Evolutionary conservation across 2,113 vertebrate genomes (phyloP).

Genomic region (Furnarius figulus): DNA sequence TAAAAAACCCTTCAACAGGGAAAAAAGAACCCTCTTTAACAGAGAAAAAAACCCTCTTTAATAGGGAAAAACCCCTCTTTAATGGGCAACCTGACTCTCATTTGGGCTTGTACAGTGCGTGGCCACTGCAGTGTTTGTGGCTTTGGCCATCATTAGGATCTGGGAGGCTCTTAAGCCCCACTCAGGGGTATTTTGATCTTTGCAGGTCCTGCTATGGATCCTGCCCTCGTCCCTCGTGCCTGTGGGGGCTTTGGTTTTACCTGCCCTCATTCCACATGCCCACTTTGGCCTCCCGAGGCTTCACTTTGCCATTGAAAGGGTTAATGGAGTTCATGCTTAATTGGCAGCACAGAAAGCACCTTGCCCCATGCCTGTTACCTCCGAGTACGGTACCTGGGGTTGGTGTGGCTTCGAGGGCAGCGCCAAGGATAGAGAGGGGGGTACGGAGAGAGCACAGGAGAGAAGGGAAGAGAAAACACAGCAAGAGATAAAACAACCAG

Average conservation of each 20-base stretch:
- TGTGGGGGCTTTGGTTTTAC: not conserved
- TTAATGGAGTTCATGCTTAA: conserved; percentile 45
- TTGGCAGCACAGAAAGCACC: not conserved
- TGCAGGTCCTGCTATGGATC: not conserved
- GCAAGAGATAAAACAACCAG: conserved; percentile 64
- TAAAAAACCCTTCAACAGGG: not conserved
- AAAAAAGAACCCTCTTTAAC: not conserved
- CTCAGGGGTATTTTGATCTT: not conserved
- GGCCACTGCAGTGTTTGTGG: not conserved
- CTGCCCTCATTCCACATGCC: accelerated
- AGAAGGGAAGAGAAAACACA: conserved; percentile 73
- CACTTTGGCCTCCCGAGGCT: not conserved
- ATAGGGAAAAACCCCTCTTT: not conserved
- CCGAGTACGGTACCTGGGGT: conserved; percentile 86
- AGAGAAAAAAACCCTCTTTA: not conserved
- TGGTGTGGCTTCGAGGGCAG: conserved; percentile 83
- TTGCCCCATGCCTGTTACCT: conserved; percentile 80
- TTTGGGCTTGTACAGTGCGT: accelerated
- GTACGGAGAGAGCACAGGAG: conserved; percentile 13
- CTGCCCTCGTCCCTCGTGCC: not conserved
- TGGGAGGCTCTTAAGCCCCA: not conserved
- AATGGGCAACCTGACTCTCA: not conserved
- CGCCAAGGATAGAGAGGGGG: conserved; percentile 67
- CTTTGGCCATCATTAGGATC: not conserved
- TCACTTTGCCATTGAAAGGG: conserved; percentile 63